Base-by-base conservation (phyloP, 2,888 invertebrate genomes). In the Athrips mouffetella region DNA sequence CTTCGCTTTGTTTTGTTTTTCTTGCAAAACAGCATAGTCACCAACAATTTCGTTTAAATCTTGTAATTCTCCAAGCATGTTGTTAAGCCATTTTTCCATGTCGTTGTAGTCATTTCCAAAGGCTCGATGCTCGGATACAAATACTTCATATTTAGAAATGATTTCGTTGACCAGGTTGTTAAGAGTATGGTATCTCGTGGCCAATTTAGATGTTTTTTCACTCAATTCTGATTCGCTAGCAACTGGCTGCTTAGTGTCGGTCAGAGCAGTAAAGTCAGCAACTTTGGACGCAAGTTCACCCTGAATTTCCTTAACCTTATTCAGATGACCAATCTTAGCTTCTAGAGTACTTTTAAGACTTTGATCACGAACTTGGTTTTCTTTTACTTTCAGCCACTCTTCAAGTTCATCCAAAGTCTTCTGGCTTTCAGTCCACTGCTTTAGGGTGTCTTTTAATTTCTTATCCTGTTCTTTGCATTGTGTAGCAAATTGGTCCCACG, bases 361-460 rank as follows among this genome's bases (percentile, higher is more conserved):
- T 77, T 96, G 96, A 72, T 97, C 96, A 76, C 97, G 95, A 0
- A 97, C 91, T 70, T 94, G 92, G 42, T 91, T 91, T 80, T 98
- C 98, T 69, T 94, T 94, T 45, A 92, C 90, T 70, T 95, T 96
- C 44, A 96, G 89, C 98, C 98, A 98, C 41, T 91, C 90, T 65
- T 94, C 94, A 1, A 98, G 85, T 49, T 91, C 91, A 56, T 96
- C 94, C 25, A 96, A 90, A 15, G 93, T 90, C 41, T 91, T 91
- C 64, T 95, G 94, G 60, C 96, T 95, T 67, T 94, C 92, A 35
- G 92, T 92, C 93, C 96, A 96, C 67, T 95, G 92, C 40, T 92
- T 92, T 55, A 95, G 92, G 5, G 95, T 90, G 52, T 93, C 92
- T 60, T 93, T 92, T 10, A 96, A 79, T 74, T 93, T 94, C 11